Conservation (phyloP, 1,140 invertebrate genomes). For the Myzus persicae region DNA sequence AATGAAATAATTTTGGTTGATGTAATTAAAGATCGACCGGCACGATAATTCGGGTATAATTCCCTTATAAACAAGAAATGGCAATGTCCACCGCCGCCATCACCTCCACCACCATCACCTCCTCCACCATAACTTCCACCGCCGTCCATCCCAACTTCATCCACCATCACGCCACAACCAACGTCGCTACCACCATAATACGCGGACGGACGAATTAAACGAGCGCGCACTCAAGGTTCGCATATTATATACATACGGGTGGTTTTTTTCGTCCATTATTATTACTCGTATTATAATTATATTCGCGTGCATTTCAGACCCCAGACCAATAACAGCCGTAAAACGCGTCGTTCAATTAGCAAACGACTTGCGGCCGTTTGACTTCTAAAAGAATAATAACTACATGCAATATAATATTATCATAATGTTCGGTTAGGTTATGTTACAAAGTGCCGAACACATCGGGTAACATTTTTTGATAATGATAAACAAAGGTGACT, state of each 20-base stretch:
- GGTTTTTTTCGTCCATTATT: neutral
- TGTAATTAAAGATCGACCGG: slow-evolving; percentile 21
- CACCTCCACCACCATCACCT: neutral
- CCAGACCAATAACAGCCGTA: neutral
- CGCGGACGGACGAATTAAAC: neutral
- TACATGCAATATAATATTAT: neutral
- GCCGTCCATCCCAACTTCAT: neutral
- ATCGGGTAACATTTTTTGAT: neutral
- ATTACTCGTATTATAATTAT: neutral
- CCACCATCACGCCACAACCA: neutral
- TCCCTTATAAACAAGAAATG: slow-evolving; percentile 4
- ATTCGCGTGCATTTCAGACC: neutral
- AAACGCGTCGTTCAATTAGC: neutral
- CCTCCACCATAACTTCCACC: neutral
- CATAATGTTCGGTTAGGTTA: too few relatives aligned
- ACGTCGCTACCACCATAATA: neutral
- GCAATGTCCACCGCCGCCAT: neutral
- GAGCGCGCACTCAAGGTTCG: neutral
- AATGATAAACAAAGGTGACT: too few relatives aligned
- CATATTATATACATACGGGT: neutral
- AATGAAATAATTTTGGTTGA: neutral
- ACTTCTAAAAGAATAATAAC: neutral
- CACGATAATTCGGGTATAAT: neutral
- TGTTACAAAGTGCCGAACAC: neutral
- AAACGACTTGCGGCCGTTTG: neutral